Percentiles rank a stretch among this genome's conserved stretches.
Conservation (phyloP, 2,113 vertebrate genomes). For the Zosterops borbonicus region DNA sequence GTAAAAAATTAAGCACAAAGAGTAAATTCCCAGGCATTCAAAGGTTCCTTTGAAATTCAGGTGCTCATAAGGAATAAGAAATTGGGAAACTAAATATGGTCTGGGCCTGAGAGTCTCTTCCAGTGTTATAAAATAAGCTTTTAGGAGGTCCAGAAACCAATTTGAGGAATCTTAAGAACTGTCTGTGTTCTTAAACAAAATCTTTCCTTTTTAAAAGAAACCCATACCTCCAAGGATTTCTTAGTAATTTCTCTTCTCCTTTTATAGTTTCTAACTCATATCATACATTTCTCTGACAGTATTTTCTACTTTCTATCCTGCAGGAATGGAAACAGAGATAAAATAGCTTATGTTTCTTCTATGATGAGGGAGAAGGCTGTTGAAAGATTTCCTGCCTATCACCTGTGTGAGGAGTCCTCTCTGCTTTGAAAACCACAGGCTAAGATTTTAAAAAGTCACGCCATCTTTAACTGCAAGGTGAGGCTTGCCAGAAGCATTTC, state of each 20-base stretch:
- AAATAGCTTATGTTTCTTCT: not conserved
- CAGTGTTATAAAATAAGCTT: not conserved
- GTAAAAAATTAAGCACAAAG: not conserved
- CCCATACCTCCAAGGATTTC: not conserved
- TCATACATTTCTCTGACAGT: not conserved
- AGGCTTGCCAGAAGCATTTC: constrained; percentile 4
- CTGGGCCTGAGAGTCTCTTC: not conserved
- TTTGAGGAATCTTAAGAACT: not conserved
- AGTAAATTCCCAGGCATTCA: not conserved
- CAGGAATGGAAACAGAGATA: constrained; percentile 11
- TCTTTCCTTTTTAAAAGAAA: not conserved
- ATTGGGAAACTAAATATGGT: not conserved
- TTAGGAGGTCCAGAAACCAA: not conserved
- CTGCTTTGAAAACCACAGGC: not conserved
- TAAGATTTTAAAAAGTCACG: not conserved
- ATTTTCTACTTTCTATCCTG: not conserved
- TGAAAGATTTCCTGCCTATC: not conserved
- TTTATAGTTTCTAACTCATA: not conserved
- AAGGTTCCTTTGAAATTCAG: not conserved
- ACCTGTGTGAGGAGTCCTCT: not conserved
- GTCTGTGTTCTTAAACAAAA: not conserved
- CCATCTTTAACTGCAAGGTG: not conserved
- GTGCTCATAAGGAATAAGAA: not conserved
- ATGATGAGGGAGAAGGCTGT: not conserved
- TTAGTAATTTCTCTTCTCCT: not conserved